Conservation (phyloP, 2,113 vertebrate species). For the Ptychochromis oligacanthus region DNA sequence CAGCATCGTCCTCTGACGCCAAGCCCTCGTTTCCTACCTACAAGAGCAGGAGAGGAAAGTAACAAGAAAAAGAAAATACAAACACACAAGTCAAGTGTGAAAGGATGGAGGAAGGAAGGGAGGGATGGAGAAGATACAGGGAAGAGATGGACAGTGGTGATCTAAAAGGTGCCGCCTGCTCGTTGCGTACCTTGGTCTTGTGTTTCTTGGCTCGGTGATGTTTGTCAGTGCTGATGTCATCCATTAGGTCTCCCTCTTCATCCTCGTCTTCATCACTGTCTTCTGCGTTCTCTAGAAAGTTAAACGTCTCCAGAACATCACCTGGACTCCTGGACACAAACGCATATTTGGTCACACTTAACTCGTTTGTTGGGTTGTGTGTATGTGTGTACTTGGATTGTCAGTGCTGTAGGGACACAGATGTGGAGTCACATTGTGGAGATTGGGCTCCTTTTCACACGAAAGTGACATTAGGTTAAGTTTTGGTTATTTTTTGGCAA, state of each 20-base stretch:
- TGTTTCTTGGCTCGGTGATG: slow-evolving; percentile 92
- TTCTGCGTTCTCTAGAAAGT: slow-evolving; percentile 98
- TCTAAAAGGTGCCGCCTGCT: neutral
- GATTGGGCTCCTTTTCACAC: neutral
- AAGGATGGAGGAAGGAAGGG: neutral
- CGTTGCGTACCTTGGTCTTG: slow-evolving; percentile 82
- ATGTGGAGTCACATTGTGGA: neutral
- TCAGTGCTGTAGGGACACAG: neutral
- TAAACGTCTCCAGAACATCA: slow-evolving; percentile 98
- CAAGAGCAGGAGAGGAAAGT: neutral
- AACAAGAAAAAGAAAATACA: too few species aligned
- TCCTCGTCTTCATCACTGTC: slow-evolving; percentile 95
- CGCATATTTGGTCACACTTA: neutral
- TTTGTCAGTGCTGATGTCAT: slow-evolving; percentile 89
- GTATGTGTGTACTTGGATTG: neutral
- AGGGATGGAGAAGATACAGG: neutral
- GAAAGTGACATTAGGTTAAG: neutral
- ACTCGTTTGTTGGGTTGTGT: neutral
- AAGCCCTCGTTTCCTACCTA: slow-evolving; percentile 71
- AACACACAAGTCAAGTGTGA: neutral
- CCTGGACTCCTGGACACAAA: slow-evolving; percentile 85
- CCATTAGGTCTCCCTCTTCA: slow-evolving; percentile 95
- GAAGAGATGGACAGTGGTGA: neutral
- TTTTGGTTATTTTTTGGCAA: neutral
- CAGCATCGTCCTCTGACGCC: slow-evolving; percentile 88